phyloP scores from a whole-genome alignment of 2,797 vertebrate species.

The Betta splendens region DNA sequence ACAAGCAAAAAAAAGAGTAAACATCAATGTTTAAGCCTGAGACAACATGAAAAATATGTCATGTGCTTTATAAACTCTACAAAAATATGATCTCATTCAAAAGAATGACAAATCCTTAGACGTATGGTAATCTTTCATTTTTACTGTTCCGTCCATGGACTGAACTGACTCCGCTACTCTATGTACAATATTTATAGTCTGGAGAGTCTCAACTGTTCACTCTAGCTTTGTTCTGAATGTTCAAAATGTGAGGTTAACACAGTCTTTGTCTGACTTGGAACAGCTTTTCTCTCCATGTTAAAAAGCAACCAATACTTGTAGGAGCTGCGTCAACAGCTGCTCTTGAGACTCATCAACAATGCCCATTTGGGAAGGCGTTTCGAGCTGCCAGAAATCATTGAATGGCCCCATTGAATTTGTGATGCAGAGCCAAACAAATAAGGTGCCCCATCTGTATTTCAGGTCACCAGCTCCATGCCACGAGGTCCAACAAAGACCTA shows the following conservation, averaged over 20 bases:
- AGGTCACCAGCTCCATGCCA: conserved; percentile 30
- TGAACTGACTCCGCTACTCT: conserved; percentile 52
- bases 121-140: conserved; percentile 51
- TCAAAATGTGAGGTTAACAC: conserved; percentile 53
- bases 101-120: conserved; percentile 63
- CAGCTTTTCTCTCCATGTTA: conserved; percentile 34
- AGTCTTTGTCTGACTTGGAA: conserved; percentile 51
- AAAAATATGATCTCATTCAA: conserved; percentile 69
- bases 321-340: conserved; percentile 45
- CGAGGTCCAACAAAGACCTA: conserved; percentile 43
- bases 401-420: conserved; percentile 50
- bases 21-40: conserved; percentile 71
- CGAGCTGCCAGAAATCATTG: conserved; percentile 69
- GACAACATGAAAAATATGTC: conserved; percentile 68
- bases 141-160: conserved; percentile 54
- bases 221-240: conserved; percentile 50
- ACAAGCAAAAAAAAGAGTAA: conserved; percentile 63
- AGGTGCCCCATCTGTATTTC: conserved; percentile 40
- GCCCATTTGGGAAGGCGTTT: conserved; percentile 50
- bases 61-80: conserved; percentile 68
- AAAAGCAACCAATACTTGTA: conserved; percentile 43
- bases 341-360: conserved; percentile 62
- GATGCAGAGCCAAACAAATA: conserved; percentile 50
- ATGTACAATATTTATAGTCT: conserved; percentile 61
- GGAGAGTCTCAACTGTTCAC: conserved; percentile 47